phyloP scores from a whole-genome alignment of 2,797 vertebrate species.

The Odontamblyopus lacepedii region DNA sequence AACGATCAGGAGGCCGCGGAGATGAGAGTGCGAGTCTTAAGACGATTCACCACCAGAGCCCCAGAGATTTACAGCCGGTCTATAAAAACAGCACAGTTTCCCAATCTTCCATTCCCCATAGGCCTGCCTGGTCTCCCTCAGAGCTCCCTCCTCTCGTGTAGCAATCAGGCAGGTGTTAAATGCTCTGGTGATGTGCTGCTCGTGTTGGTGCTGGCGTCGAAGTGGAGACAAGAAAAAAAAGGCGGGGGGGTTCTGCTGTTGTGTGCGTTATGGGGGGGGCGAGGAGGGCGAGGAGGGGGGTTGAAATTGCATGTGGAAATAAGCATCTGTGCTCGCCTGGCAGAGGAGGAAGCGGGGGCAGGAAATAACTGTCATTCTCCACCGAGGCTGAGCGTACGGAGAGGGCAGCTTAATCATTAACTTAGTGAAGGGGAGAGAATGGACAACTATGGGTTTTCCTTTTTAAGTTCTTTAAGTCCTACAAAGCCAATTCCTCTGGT shows the following conservation, averaged over 20 bases:
- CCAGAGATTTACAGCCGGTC: conserved; percentile 54
- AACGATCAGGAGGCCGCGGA: conserved; percentile 7
- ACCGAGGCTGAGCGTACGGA: conserved; percentile 51
- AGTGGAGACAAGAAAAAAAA: background rate
- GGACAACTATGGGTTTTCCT: conserved; percentile 22
- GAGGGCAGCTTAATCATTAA: conserved; percentile 75
- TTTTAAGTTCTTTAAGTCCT: conserved; percentile 23
- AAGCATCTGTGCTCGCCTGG: conserved; percentile 77
- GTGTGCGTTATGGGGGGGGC: background rate
- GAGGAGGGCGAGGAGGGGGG: background rate
- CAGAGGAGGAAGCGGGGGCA: conserved; percentile 74
- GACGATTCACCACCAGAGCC: conserved; percentile 48
- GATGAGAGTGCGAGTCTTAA: conserved; percentile 6
- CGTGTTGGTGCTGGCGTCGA: conserved; percentile 42
- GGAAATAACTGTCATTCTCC: conserved; percentile 81
- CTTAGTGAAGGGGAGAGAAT: conserved; percentile 58
- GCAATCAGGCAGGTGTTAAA: conserved; percentile 83
- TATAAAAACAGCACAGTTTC: conserved; percentile 56
- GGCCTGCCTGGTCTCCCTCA: conserved; percentile 37
- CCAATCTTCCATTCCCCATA: conserved; percentile 53
- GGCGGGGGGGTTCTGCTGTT: conserved; percentile 13
- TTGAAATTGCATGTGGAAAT: conserved; percentile 71
- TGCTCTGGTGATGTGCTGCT: conserved; percentile 66
- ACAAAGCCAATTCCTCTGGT: background rate
- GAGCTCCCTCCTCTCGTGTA: conserved; percentile 56